Conservation (phyloP, 2,797 vertebrate species). For the Leucoraja ocellata region DNA sequence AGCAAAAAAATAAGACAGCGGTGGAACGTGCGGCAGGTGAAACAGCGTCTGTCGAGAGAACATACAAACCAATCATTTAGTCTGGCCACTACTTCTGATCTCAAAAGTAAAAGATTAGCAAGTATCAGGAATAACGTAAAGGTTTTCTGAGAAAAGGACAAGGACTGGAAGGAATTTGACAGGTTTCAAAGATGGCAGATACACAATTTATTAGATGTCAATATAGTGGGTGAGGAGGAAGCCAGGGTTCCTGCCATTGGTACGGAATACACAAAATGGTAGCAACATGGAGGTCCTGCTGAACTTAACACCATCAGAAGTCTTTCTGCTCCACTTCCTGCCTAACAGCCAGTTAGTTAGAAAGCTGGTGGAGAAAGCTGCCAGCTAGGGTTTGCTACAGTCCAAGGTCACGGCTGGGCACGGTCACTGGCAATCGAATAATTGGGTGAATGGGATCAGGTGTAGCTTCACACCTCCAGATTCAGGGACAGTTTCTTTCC, state of each 20-base stretch:
- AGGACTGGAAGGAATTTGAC: not conserved
- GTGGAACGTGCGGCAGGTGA: too few species aligned
- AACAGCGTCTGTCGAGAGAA: not conserved
- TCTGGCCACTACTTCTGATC: not conserved
- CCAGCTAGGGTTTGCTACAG: too few species aligned
- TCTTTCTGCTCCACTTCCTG: not conserved
- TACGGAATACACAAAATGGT: not conserved
- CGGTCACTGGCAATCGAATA: too few species aligned
- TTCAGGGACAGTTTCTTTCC: too few species aligned
- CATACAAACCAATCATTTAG: not conserved
- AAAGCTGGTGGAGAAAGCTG: not conserved
- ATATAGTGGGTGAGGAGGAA: not conserved
- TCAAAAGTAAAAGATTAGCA: not conserved
- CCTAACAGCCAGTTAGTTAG: not conserved
- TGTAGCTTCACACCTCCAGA: too few species aligned
- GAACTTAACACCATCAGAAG: not conserved
- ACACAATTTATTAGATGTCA: not conserved
- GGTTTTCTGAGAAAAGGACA: not conserved
- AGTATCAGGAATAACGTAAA: not conserved
- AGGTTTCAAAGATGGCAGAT: not conserved
- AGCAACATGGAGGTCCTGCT: too few species aligned
- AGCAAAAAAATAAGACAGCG: not conserved
- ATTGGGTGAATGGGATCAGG: too few species aligned
- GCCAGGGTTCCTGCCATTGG: not conserved
- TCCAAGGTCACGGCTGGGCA: too few species aligned